phyloP scores from a whole-genome alignment of 2,888 invertebrate species.

The Rambutsinella grinnellia region DNA sequence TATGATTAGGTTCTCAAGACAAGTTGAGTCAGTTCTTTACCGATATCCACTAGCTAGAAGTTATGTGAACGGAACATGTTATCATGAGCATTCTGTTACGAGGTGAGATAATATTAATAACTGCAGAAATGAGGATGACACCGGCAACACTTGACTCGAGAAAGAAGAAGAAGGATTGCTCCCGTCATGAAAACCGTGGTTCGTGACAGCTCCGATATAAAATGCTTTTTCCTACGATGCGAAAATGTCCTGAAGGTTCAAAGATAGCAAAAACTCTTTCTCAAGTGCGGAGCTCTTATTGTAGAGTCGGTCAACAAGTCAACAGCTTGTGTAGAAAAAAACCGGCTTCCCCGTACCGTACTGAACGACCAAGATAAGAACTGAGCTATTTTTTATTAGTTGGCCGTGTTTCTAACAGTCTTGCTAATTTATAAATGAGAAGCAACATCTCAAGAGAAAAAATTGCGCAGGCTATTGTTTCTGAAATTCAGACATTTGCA shows the following conservation, averaged over 20 bases:
- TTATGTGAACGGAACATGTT: not conserved
- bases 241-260: conserved; percentile 21
- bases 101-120: conserved; percentile 44
- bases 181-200: conserved; percentile 26
- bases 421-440: not conserved
- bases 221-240: not conserved
- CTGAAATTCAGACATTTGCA: too few relatives aligned
- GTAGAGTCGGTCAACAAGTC: conserved; percentile 14
- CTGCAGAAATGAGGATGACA: conserved; percentile 28
- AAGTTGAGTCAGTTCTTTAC: not conserved
- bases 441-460: too few relatives aligned
- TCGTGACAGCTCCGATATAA: conserved; percentile 36
- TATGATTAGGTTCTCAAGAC: not conserved
- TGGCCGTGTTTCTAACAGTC: not conserved
- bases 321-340: conserved; percentile 1
- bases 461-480: too few relatives aligned
- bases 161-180: conserved; percentile 2
- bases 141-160: conserved; percentile 15
- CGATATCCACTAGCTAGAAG: not conserved
- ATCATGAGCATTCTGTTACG: not conserved
- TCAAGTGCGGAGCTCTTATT: not conserved
- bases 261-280: not conserved
- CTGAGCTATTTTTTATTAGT: not conserved
- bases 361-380: not conserved
- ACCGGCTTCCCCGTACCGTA: conserved; percentile 15